Percentiles rank a stretch among this genome's conserved stretches.
Conservation (phyloP, 2,113 vertebrate genomes). For the Pantherophis guttatus region DNA sequence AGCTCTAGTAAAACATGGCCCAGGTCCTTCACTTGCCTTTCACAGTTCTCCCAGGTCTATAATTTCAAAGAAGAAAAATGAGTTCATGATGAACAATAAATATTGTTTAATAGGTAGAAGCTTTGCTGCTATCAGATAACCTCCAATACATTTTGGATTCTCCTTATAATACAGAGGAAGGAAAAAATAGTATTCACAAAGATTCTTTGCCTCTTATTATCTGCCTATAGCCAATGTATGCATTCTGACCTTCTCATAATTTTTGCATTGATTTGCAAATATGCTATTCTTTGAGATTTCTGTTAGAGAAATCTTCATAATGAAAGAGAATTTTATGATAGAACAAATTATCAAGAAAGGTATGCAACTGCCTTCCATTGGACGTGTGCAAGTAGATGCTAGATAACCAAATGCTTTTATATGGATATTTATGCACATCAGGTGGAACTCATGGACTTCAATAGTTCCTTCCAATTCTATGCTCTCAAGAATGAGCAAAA, state of each 20-base stretch:
- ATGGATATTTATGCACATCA: neutral
- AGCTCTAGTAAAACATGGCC: conserved; percentile 68
- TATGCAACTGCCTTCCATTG: neutral
- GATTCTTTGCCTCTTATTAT: neutral
- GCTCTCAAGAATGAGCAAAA: neutral
- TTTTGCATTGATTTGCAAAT: neutral
- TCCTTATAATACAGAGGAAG: neutral
- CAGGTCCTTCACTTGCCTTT: conserved; percentile 68
- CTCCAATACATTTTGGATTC: neutral
- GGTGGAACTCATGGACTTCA: neutral
- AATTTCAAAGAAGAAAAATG: conserved; percentile 40
- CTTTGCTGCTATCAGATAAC: neutral
- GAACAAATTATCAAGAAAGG: neutral
- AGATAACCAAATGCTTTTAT: neutral
- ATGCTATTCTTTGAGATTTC: neutral
- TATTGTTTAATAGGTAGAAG: neutral
- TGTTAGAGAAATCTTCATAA: neutral
- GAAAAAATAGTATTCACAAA: neutral
- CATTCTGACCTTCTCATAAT: neutral
- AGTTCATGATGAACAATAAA: conserved; percentile 13
- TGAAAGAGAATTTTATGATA: neutral
- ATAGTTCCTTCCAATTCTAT: neutral
- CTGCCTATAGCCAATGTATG: neutral
- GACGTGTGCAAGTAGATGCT: neutral
- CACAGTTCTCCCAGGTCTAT: conserved; percentile 83